Evolutionary conservation across 2,888 invertebrate species (phyloP).

Genomic region (Neelides folsomi): DNA sequence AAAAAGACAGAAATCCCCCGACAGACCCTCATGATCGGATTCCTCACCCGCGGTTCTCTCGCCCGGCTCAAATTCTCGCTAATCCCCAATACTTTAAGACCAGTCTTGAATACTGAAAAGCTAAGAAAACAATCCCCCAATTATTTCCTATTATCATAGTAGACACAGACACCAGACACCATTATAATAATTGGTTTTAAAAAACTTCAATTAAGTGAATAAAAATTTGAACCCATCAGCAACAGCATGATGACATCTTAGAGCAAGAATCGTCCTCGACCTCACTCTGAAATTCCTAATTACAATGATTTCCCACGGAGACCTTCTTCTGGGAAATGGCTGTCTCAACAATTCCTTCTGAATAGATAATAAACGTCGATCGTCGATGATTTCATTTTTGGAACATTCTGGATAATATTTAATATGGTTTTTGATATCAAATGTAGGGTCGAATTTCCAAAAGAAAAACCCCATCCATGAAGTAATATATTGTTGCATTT

Average conservation of each 20-base stretch:
- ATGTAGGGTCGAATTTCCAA: constrained; percentile 27
- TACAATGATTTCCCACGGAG: constrained; percentile 29
- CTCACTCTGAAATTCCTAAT: constrained; percentile 11
- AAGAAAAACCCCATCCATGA: constrained; percentile 28
- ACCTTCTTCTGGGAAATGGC: constrained; percentile 13
- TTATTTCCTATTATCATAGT: background rate
- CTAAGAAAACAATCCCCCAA: no score
- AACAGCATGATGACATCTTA: constrained; percentile 26
- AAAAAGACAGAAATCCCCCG: constrained; percentile 6
- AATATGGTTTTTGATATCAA: constrained; percentile 21
- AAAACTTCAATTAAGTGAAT: background rate
- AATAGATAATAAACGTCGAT: background rate
- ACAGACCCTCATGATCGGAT: constrained; percentile 1
- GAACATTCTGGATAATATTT: constrained; percentile 13
- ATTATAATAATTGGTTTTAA: no score
- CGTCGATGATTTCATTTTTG: constrained; percentile 1
- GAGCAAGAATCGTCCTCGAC: constrained; percentile 13
- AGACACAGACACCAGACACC: background rate
- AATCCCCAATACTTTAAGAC: background rate
- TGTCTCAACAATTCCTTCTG: constrained; percentile 7
- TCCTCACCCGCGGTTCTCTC: constrained; percentile 5
- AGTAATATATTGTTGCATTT: constrained; percentile 24
- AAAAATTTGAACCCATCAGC: constrained; percentile 13
- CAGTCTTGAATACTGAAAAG: no score
- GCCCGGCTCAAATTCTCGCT: constrained; percentile 9